These are phyloP conservation scores for Pachyuromys duprasi DNA, from an alignment of 2,797 vertebrate genomes.

Conservation along the genomic window DNA sequence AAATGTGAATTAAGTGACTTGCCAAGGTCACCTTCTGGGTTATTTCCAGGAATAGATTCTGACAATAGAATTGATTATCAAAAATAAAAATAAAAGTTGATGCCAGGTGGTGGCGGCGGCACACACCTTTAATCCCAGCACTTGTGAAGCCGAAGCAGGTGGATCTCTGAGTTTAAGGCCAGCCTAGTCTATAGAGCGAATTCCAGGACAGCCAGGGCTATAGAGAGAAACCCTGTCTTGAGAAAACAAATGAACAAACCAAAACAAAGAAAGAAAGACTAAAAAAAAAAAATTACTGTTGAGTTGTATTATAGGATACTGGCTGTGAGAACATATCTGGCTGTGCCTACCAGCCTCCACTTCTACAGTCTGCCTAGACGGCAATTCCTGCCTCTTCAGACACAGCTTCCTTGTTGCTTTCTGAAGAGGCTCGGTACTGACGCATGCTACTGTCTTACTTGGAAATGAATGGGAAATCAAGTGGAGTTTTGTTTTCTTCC, in stretches of 20 bases:
- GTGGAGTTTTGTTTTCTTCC: neutral
- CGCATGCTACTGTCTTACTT: neutral
- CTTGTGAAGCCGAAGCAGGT: neutral
- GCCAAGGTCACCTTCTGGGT: neutral
- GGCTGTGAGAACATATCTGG: neutral
- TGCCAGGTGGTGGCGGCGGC: too few species aligned
- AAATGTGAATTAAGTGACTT: neutral
- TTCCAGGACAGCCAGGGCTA: neutral
- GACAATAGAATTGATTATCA: neutral
- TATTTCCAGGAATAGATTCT: neutral
- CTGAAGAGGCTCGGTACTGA: neutral
- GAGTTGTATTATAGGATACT: neutral
- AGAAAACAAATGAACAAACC: neutral
- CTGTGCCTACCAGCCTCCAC: neutral
- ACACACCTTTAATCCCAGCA: neutral
- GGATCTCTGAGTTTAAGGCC: neutral
- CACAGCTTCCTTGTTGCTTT: fast-evolving
- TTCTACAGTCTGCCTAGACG: neutral
- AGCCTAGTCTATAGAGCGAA: neutral
- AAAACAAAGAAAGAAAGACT: neutral
- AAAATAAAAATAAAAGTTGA: neutral
- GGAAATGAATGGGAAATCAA: neutral
- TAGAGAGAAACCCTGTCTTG: neutral
- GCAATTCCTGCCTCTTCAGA: too few species aligned
- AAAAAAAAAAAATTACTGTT: neutral